Base-by-base conservation (phyloP, 1,140 invertebrate genomes). In the Pygmarrhopalites habei region DNA sequence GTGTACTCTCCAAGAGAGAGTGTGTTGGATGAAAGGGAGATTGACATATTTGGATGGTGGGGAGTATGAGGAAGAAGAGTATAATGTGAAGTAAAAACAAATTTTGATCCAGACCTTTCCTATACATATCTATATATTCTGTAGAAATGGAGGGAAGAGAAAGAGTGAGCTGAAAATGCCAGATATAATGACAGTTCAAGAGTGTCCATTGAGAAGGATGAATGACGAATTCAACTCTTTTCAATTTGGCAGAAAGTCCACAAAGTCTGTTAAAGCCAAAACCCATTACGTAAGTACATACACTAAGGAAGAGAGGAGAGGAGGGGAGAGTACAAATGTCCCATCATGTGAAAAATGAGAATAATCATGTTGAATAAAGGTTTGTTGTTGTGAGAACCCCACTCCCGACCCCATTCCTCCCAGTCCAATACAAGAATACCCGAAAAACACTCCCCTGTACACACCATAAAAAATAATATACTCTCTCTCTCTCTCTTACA, bases 361-460 rank as follows among this genome's bases (percentile, higher is more conserved):
- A 53, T 61, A 61, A 61, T 53, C 43, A 53, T 53, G 59, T 52
- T 46, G 49, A 44, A 61, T 61, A 61, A 61, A 61, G 49, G 47
- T 61, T 61, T 61, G 47, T 58, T 30, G 57, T 61, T 53, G 59
- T 61, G 47, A 61, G 47, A 61, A 52, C 47, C 30, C 17, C 44
- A 5, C 44, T 12, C n/a, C 10, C 44, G 7, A 7, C 10, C 44
- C 7, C 44, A 25, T 25, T 47, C 44, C 39, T n/a, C 39, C 39
- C 39, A n/a, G 39, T 47, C 44, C 7, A n/a, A 47, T 25, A 25
- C 23, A n/a, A 41, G 12, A 12, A 41, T 41, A 41, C n/a, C 39
- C 39, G 39, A 41, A n/a, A 46, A 46, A 21, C 44, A 46, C n/a
- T 14, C 5, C 44, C 7, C 10, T 39, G 17, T 39, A 17, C 35